Conservation (phyloP, 2,888 invertebrate species). For the Drosophila paucipuncta region DNA sequence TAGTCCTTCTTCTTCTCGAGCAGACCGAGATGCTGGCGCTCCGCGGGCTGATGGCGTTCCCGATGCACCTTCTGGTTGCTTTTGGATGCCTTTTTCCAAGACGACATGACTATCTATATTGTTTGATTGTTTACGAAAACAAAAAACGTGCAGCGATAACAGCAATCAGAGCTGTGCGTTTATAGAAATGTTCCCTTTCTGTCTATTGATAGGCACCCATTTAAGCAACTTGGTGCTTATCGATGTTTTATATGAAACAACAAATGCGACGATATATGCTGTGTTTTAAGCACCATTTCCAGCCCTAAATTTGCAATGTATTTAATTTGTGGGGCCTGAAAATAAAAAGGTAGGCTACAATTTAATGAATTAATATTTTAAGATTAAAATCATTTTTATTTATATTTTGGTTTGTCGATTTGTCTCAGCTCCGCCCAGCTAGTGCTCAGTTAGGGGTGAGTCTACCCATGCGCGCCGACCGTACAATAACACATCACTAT, state of each 20-base stretch:
- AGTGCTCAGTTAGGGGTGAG: too few relatives aligned
- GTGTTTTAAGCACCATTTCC: not conserved
- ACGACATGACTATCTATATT: slow-evolving; percentile 89
- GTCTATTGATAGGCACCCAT: not conserved
- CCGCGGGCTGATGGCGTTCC: slow-evolving; percentile 94
- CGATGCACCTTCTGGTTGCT: slow-evolving; percentile 93
- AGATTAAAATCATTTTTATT: not conserved
- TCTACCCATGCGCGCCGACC: too few relatives aligned
- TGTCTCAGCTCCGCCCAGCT: too few relatives aligned
- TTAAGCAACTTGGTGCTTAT: not conserved
- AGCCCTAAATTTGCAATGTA: not conserved
- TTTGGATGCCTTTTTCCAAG: slow-evolving; percentile 95
- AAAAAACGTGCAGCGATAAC: slow-evolving; percentile 30
- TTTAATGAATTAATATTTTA: not conserved
- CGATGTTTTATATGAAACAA: not conserved
- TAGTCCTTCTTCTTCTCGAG: slow-evolving; percentile 97
- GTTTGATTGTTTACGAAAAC: slow-evolving; percentile 36
- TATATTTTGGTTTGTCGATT: too few relatives aligned
- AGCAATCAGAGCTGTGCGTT: not conserved
- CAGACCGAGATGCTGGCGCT: slow-evolving; percentile 91
- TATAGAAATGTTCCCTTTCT: not conserved
- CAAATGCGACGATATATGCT: not conserved
- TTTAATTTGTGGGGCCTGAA: not conserved
- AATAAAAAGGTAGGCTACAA: not conserved
- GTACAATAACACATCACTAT: too few relatives aligned